Evolutionary conservation across 2,113 vertebrate species (phyloP).

Genomic region (Puntigrus tetrazona): DNA sequence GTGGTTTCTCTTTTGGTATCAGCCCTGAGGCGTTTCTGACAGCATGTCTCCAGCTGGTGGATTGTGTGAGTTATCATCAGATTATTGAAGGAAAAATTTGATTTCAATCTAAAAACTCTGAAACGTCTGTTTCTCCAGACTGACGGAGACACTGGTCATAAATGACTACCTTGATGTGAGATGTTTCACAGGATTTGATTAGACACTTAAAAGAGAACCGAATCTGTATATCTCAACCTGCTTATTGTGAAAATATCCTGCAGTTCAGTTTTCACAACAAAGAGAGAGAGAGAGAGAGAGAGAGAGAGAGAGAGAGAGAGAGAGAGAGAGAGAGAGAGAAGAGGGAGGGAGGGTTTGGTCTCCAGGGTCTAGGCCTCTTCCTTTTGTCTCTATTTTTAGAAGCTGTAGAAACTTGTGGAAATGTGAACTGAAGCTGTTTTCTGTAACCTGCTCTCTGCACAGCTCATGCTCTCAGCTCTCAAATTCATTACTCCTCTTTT

Average conservation of each 20-base stretch:
- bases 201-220: not conserved
- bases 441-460: not conserved
- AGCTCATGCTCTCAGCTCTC: not conserved
- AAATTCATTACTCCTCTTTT: not conserved
- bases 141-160: not conserved
- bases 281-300: slow-evolving; percentile 44
- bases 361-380: slow-evolving; percentile 26
- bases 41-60: not conserved
- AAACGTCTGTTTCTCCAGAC: not conserved
- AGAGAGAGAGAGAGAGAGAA: no score
- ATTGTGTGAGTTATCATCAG: not conserved
- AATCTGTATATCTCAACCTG: not conserved
- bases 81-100: not conserved
- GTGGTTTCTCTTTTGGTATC: not conserved
- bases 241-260: not conserved
- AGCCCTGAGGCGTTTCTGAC: not conserved
- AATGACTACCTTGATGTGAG: not conserved
- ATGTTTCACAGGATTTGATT: not conserved
- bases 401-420: slow-evolving; percentile 27
- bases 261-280: slow-evolving; percentile 7
- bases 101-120: not conserved
- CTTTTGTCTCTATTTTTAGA: slow-evolving; percentile 38
- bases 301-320: slow-evolving; percentile 48
- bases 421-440: slow-evolving; percentile 26
- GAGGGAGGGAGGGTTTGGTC: slow-evolving; percentile 43